Evolutionary conservation across 2,888 invertebrate species (phyloP).

Genomic region (Spilarctia lutea): DNA sequence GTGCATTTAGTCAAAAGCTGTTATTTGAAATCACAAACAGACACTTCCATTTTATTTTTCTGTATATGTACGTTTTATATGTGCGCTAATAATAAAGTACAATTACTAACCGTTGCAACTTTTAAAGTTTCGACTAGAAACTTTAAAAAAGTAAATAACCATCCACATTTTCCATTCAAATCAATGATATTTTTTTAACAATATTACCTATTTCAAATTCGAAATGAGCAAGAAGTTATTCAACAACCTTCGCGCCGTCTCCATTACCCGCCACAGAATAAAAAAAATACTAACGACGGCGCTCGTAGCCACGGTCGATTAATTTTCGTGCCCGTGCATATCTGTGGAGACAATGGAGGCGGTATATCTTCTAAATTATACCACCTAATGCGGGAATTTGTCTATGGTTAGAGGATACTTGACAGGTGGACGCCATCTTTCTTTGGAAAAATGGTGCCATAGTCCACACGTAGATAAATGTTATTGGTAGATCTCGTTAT

Average conservation of each 20-base stretch:
- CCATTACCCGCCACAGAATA: not conserved
- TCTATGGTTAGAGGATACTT: not conserved
- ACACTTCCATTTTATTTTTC: too few species aligned
- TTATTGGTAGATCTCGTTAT: too few species aligned
- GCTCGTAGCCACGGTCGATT: not conserved
- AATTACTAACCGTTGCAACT: too few species aligned
- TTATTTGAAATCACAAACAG: too few species aligned
- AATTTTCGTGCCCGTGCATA: not conserved
- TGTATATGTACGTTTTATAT: too few species aligned
- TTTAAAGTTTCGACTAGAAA: not conserved
- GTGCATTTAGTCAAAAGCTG: too few species aligned
- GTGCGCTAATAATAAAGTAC: too few species aligned
- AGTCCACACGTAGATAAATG: not conserved
- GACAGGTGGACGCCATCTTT: not conserved
- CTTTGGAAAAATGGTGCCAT: not conserved
- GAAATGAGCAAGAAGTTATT: not conserved
- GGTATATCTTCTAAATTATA: not conserved
- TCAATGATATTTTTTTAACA: not conserved
- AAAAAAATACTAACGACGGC: constrained; percentile 9
- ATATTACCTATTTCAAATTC: not conserved
- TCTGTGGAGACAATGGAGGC: not conserved
- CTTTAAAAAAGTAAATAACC: not conserved
- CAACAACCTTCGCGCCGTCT: not conserved
- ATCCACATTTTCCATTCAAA: not conserved
- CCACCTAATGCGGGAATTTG: not conserved